phyloP scores from a whole-genome alignment of 2,888 invertebrate species.

The Trissonchulus latispiculum region DNA sequence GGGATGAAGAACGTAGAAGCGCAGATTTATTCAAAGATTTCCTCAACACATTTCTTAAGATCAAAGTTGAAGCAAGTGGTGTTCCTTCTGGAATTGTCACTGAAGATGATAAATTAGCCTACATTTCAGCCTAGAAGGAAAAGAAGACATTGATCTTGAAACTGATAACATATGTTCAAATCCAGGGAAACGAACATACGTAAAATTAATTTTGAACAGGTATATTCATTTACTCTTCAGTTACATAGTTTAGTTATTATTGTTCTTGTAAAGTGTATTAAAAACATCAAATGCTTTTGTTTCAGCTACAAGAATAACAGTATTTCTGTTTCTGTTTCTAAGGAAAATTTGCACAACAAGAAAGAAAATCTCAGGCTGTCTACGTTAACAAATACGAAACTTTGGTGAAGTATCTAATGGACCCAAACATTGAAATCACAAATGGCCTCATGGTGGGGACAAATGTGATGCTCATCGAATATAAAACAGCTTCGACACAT shows the following conservation, averaged over 20 bases:
- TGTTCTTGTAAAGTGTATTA: no score
- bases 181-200: background rate
- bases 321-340: no score
- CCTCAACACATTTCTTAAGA: background rate
- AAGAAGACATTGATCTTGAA: constrained; percentile 3
- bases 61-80: background rate
- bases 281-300: no score
- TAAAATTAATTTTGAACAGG: background rate
- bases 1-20: background rate
- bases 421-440: no score
- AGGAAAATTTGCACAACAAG: background rate
- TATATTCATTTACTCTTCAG: no score
- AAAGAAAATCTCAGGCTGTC: background rate
- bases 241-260: no score
- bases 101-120: background rate
- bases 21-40: background rate
- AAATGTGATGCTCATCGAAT: background rate
- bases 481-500: background rate
- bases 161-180: background rate
- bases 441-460: background rate
- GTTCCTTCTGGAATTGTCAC: background rate
- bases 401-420: no score
- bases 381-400: background rate
- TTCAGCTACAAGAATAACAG: no score
- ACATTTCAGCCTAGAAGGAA: background rate